Conservation (phyloP, 2,113 vertebrate species). For the Pelvicachromis taeniatus region DNA sequence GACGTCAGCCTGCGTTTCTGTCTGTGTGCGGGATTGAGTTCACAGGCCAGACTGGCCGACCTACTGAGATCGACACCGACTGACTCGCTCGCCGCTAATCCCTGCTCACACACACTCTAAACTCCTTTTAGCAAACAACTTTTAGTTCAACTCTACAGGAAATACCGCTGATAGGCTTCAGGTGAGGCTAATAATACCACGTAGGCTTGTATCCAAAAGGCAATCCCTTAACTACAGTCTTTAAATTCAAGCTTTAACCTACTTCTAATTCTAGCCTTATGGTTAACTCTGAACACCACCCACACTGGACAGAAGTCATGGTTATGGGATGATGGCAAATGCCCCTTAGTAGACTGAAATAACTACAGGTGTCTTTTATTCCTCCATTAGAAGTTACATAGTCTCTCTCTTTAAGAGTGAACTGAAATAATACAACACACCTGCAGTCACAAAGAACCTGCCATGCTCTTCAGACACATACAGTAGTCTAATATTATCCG, state of each 20-base stretch:
- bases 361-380: neutral
- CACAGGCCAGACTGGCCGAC: constrained; percentile 56
- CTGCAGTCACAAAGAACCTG: neutral
- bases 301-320: neutral
- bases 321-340: neutral
- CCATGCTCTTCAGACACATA: neutral
- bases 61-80: constrained; percentile 18
- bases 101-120: neutral
- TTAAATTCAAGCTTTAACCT: constrained; percentile 7
- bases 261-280: neutral
- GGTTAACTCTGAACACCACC: neutral
- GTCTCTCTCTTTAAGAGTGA: neutral
- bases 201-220: neutral
- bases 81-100: constrained; percentile 8
- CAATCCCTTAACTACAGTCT: neutral
- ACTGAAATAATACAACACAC: neutral
- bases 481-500: neutral
- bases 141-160: constrained; percentile 14
- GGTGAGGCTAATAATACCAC: neutral
- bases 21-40: constrained; percentile 65
- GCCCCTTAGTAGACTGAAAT: neutral
- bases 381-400: neutral
- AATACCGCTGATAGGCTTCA: neutral
- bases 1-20: neutral
- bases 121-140: neutral